Evolutionary conservation across 2,888 invertebrate species (phyloP), one percentile per base, ranked within the genome.

Genomic region (Phania funesta): DNA sequence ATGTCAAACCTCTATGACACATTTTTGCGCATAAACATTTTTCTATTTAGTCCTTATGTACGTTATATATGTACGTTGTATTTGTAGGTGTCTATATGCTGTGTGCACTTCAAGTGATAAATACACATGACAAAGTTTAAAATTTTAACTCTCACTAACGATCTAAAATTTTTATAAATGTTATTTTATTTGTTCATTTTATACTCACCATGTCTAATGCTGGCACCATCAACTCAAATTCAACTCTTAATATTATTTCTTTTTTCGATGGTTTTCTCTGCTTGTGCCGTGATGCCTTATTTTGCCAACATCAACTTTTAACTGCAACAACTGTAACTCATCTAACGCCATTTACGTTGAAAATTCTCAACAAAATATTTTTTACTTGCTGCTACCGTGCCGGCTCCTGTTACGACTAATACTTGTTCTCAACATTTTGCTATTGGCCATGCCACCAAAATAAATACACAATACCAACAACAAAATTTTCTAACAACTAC

Each of bases 131-230:
- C 32, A 54, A 50, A 67, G 11, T 7, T 52, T 29, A 62, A 60
- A 80, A 65, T 76, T 65, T 78, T 67, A 82, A 82, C 70, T 78
- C 68, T 77, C 44, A 77, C 65, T 75, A 82, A 78, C 70, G 82
- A 82, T 78, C 64, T 65, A 75, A 82, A 32, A 11, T 41, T 22
- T 16, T 41, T 44, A 60, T 44, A 76, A 60, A 76, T 68, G 32
- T 48, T 58, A 46, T 56, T 70, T 77, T 74, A 58, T 82, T 65
- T 82, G 52, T 78, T 70, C 64, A 65, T 78, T 78, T 82, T 38
- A 62, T 78, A 70, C 78, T 82, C 54, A 71, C 68, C 74, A 71
- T 70, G 64, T 76, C 80, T 82, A 78, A 82, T 74, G 58, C 70
- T 75, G 70, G 56, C 82, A 82, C 74, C 78, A 75, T 32, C 46